These are phyloP conservation scores for Diaphora mendica DNA, from an alignment of 2,888 invertebrate species.

Conservation along the genomic window DNA sequence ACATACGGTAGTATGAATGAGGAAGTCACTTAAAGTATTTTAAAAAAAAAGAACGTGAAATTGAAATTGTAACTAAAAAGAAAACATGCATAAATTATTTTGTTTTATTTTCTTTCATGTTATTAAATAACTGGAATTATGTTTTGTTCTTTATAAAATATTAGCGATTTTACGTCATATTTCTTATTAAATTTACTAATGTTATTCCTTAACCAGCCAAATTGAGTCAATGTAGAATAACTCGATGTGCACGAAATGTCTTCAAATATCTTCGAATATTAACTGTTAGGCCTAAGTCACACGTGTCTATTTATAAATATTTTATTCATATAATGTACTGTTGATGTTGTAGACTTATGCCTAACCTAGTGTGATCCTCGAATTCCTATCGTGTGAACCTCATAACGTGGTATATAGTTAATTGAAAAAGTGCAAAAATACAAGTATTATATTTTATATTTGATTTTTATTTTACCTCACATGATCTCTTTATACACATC, in stretches of 20 bases:
- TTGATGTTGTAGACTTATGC: constrained; percentile 32
- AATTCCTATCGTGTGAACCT: constrained; percentile 66
- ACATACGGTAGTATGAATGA: neutral
- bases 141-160: constrained; percentile 9
- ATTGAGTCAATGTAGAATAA: neutral
- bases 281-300: constrained; percentile 32
- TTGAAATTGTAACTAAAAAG: too few relatives aligned
- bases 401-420: constrained; percentile 53
- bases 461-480: constrained; percentile 41
- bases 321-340: constrained; percentile 38
- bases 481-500: neutral
- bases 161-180: constrained; percentile 14
- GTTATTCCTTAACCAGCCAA: neutral
- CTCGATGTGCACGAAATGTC: constrained; percentile 19
- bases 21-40: neutral
- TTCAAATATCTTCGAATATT: constrained; percentile 10
- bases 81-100: too few relatives aligned
- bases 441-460: constrained; percentile 64
- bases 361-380: constrained; percentile 42
- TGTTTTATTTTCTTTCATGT: too few relatives aligned
- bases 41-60: too few relatives aligned
- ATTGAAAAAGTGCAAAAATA: constrained; percentile 56
- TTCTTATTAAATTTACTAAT: neutral
- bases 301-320: constrained; percentile 33
- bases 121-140: too few relatives aligned